Evolutionary conservation across 2,797 vertebrate species (phyloP), one percentile per base, ranked within the genome.

Genomic region (Eulemur mongoz): DNA sequence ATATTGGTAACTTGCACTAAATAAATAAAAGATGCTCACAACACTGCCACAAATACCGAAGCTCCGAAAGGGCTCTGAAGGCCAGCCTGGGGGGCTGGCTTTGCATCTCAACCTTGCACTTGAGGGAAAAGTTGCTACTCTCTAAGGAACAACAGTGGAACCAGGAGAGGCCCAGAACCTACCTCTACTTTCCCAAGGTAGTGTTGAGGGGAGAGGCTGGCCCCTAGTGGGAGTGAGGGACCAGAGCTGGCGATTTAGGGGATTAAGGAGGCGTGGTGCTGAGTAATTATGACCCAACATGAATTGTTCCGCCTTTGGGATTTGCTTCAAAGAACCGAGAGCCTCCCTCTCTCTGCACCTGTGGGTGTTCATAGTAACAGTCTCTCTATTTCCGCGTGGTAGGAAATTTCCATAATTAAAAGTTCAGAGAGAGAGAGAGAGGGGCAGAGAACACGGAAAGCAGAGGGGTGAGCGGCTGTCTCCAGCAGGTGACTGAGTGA

Each of bases 351-450:
- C 43, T 38, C 76, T 14, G 23, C 85, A 89, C n/a, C 69, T 86
- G 81, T 75, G 27, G 27, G 32, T 75, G 38, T 67, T 87, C 43
- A 35, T 3, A 69, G 15, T 35, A 10, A 38, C 22, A 2, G 7
- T 38, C n/a, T 72, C 6, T 82, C 25, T 75, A 40, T 15, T 84
- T 82, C 52, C 65, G 5, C 25, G 9, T 17, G 5, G 30, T 11
- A 48, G 88, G 96, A 78, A 85, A 90, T 85, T 92, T 91, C 73
- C 70, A 32, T 23, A 67, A 75, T 40, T 89, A 84, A 75, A 38
- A 43, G 32, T 72, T 70, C 32, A 43, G 48, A 40, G 17, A 48
- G 17, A 43, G 54, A 48, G 17, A 35, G n/a, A 35, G 30, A 17
- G 12, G 20, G 18, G 20, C 6, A 40, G 10, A 65, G 35, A 69